A percentile compares a stretch with the other conserved stretches of the same genome.
Evolutionary conservation across 1,140 invertebrate species (phyloP).

Genomic region (Macrocentrus cingulum): DNA sequence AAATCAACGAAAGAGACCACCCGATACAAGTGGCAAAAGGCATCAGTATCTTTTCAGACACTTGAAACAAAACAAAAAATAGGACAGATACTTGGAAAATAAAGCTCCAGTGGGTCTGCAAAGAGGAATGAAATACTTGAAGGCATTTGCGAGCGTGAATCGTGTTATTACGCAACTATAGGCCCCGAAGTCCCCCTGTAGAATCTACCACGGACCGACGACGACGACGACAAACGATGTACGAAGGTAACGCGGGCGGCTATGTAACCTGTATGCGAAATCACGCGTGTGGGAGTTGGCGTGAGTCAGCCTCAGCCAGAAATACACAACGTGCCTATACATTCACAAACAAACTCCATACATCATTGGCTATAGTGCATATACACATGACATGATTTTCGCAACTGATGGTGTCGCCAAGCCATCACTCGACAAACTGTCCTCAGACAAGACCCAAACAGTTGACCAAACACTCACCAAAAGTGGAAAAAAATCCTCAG

Average conservation of each 20-base stretch:
- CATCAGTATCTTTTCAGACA: too few relatives aligned
- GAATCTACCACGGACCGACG: not conserved
- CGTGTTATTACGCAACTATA: conserved; percentile 21
- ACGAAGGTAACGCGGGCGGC: conserved; percentile 22
- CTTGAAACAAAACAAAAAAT: too few relatives aligned
- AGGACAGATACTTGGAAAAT: too few relatives aligned
- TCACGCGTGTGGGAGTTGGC: conserved; percentile 22
- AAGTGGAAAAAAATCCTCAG: too few relatives aligned
- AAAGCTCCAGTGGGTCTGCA: conserved; percentile 11
- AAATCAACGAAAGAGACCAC: too few relatives aligned
- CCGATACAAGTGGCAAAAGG: too few relatives aligned
- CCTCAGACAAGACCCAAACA: not conserved
- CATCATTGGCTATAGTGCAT: not conserved
- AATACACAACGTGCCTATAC: conserved; percentile 22
- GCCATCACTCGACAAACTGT: conserved; percentile 9
- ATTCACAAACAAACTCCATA: conserved; percentile 23
- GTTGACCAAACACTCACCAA: not conserved
- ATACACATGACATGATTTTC: not conserved
- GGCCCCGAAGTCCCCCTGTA: conserved; percentile 8
- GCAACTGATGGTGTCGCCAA: not conserved
- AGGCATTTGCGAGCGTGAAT: conserved; percentile 33
- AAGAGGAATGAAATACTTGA: conserved; percentile 28
- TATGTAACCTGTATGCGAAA: conserved; percentile 26
- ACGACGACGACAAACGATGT: conserved; percentile 20
- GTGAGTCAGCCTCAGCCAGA: conserved; percentile 25